A percentile compares a stretch with the other conserved stretches of the same genome.
These are phyloP conservation scores for Takifugu bimaculatus DNA, from an alignment of 2,113 vertebrate genomes.

Conservation along the genomic window DNA sequence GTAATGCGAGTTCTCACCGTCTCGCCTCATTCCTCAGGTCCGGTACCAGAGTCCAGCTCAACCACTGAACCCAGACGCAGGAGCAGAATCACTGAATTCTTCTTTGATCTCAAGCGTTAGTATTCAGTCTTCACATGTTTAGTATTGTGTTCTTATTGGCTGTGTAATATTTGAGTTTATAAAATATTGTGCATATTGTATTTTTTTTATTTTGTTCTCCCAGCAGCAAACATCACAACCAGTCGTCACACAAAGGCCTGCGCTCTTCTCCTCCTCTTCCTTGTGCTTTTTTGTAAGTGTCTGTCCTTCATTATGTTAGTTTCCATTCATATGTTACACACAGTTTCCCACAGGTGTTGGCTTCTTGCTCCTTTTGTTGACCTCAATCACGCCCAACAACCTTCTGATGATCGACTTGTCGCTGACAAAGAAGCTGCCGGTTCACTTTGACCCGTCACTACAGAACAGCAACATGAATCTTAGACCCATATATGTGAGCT, in stretches of 20 bases:
- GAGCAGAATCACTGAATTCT: too few relatives aligned
- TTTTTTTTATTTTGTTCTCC: too few relatives aligned
- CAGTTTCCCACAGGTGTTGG: slow-evolving; percentile 51
- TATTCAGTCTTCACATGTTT: too few relatives aligned
- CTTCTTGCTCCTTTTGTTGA: slow-evolving; percentile 45
- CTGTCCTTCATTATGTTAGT: background rate
- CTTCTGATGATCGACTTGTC: background rate
- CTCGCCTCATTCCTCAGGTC: background rate
- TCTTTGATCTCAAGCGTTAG: too few relatives aligned
- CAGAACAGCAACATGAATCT: slow-evolving; percentile 17
- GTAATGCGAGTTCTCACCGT: too few relatives aligned
- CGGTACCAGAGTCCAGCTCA: background rate
- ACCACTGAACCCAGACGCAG: background rate
- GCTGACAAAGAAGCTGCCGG: slow-evolving; percentile 3
- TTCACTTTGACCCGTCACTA: slow-evolving; percentile 1
- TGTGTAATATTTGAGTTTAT: too few relatives aligned
- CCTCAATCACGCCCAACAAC: slow-evolving; percentile 20
- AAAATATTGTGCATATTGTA: too few relatives aligned
- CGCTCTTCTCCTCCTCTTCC: too few relatives aligned
- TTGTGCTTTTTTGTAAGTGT: background rate
- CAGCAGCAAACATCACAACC: too few relatives aligned
- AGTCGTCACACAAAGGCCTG: too few relatives aligned
- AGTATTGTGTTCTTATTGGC: too few relatives aligned
- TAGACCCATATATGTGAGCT: background rate
- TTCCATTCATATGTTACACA: too few relatives aligned